These are phyloP conservation scores for Sciurus niger DNA, from an alignment of 2,113 vertebrate genomes.

Conservation along the genomic window DNA sequence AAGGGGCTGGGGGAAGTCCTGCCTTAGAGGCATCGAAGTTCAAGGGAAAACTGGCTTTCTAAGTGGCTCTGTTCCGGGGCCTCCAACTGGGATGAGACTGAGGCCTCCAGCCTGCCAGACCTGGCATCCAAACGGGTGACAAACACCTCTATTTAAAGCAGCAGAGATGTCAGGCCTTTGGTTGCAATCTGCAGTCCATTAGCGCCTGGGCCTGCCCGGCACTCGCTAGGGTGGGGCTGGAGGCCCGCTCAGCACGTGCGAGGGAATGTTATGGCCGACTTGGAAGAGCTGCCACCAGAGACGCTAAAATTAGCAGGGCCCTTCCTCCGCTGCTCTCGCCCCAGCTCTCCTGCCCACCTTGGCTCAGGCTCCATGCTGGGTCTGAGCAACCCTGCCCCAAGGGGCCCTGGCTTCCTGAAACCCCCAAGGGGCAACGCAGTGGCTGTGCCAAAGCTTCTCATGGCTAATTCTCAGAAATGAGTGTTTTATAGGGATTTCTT, in stretches of 20 bases:
- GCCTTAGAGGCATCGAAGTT: background rate
- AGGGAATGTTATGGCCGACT: constrained; percentile 38
- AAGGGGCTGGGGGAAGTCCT: background rate
- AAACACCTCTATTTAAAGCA: constrained; percentile 71
- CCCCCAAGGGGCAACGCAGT: background rate
- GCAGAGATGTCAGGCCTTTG: constrained; percentile 53
- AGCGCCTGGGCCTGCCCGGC: constrained; percentile 22
- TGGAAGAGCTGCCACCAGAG: constrained; percentile 47
- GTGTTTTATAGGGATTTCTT: background rate
- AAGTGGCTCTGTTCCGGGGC: background rate
- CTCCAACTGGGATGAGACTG: background rate
- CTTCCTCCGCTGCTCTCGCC: constrained; percentile 47
- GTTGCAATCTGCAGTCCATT: constrained; percentile 25
- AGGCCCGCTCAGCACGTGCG: background rate
- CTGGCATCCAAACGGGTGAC: constrained; percentile 1
- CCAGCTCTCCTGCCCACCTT: constrained; percentile 37
- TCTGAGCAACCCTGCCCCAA: background rate
- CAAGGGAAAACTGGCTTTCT: background rate
- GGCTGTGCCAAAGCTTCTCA: background rate
- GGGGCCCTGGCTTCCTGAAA: constrained; percentile 14
- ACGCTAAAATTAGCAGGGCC: constrained; percentile 34
- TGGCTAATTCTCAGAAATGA: background rate
- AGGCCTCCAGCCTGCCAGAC: background rate
- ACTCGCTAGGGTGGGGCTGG: constrained; percentile 53
- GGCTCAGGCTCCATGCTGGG: background rate